Evolutionary conservation across 2,888 invertebrate genomes (phyloP).

Genomic region (Leucania comma): DNA sequence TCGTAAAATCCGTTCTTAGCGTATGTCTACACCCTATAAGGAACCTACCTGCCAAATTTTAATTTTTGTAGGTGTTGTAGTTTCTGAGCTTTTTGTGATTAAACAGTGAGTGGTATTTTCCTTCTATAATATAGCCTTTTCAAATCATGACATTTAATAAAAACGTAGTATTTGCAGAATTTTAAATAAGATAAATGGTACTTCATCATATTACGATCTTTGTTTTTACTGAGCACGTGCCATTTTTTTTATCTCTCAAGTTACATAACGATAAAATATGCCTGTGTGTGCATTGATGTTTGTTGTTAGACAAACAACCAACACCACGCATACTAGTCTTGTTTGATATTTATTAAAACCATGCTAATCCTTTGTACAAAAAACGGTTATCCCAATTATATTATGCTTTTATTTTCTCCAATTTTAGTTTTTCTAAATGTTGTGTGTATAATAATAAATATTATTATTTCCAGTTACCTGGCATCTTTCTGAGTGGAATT

Average conservation of each 20-base stretch:
- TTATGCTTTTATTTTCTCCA: too few species aligned
- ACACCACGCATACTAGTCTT: not conserved
- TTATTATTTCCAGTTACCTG: conserved; percentile 89
- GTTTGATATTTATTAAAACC: not conserved
- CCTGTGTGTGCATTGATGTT: not conserved
- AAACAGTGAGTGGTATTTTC: too few species aligned
- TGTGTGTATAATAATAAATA: too few species aligned
- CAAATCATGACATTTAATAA: not conserved
- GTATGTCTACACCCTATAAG: too few species aligned
- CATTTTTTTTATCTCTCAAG: not conserved
- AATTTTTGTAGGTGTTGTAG: too few species aligned
- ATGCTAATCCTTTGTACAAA: not conserved
- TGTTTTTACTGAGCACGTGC: not conserved
- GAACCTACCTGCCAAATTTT: too few species aligned
- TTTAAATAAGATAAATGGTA: conserved; percentile 3
- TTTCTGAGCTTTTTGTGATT: too few species aligned
- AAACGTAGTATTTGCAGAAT: conserved; percentile 1
- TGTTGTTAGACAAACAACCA: conserved; percentile 1
- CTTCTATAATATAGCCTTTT: too few species aligned
- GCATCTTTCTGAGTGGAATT: conserved; percentile 81
- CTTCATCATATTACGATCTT: not conserved
- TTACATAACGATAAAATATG: not conserved
- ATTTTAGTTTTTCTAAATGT: too few species aligned
- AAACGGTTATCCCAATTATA: not conserved
- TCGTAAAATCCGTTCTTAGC: too few species aligned